Base-by-base conservation (phyloP, 2,797 vertebrate genomes). In the Uromys caudimaculatus region DNA sequence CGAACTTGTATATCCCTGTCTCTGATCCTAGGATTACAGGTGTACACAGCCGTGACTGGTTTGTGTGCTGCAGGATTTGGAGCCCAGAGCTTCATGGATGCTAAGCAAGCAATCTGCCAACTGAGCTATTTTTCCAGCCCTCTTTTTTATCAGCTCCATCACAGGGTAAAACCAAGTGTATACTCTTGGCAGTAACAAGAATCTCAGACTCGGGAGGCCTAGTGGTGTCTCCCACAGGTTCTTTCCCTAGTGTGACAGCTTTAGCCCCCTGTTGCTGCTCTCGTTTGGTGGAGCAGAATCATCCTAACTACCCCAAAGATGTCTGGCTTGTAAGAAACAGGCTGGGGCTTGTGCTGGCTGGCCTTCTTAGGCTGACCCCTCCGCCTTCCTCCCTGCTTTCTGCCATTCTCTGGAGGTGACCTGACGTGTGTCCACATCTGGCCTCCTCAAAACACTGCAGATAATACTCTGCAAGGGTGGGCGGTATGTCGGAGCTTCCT, bases 381-480 rank as follows among this genome's bases (percentile, higher is more conserved):
- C 52, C 38, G 29, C 44, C 62, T 69, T 95, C 56, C 41, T 11
- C 41, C 85, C 44, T 2, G 69, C 77, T 35, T 1, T 41, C 75
- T 95, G 79, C 62, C 23, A 2, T 44, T 60, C 58, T 41, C 85
- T 38, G 56, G 32, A 50, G 38, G 1, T 23, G 27, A 62, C 90
- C 86, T 6, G 50, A 56, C 0, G 0, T 89, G 54, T 89, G 64
- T 83, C 79, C 6, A 0, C 13, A 3, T 82, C 90, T 91, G 6
- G 7, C 3, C 3, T 85, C 73, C 89, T 64, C 7, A 62, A 23
- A 8, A 23, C 44, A 3, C 23, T 0, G 7, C 0, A 11, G 82
- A 0, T 52, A 12, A 56, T 23, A 84, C 88, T 86, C 85, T 82
- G 13, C 79, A 4, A 14, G 94, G 62, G 92, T 83, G 62, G 71